Evolutionary conservation across 2,113 vertebrate species (phyloP).

Genomic region (Columba janthina): DNA sequence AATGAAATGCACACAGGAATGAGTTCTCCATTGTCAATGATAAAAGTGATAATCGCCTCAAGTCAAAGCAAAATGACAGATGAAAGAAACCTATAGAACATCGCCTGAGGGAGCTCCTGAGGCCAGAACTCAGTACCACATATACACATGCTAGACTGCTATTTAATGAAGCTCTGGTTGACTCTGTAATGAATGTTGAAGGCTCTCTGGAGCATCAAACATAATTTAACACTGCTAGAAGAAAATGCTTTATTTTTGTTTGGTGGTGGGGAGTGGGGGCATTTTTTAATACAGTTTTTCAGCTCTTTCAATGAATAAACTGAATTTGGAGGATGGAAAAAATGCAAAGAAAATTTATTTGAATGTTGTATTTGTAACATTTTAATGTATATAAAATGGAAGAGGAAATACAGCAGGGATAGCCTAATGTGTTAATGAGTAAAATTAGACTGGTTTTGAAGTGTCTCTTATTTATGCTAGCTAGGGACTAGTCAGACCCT

Average conservation of each 20-base stretch:
- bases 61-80: slow-evolving; percentile 70
- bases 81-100: slow-evolving; percentile 65
- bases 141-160: slow-evolving; percentile 58
- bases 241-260: slow-evolving; percentile 35
- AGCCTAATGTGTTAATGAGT: not conserved
- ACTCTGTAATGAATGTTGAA: slow-evolving; percentile 67
- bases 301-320: not conserved
- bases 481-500: not conserved
- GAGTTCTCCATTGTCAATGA: slow-evolving; percentile 66
- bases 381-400: not conserved
- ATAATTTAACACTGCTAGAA: slow-evolving; percentile 41
- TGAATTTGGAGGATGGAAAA: not conserved
- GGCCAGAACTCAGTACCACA: slow-evolving; percentile 30
- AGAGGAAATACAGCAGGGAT: not conserved
- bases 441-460: not conserved
- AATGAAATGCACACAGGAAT: slow-evolving; percentile 62
- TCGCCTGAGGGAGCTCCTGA: slow-evolving; percentile 31
- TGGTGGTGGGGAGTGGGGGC: accelerated
- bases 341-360: not conserved
- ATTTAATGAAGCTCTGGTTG: slow-evolving; percentile 66
- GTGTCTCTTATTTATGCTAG: not conserved
- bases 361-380: not conserved
- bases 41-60: slow-evolving; percentile 59
- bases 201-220: slow-evolving; percentile 57
- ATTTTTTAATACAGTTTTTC: not conserved